phyloP scores from a whole-genome alignment of 2,113 vertebrate genomes.

The Pomatostomus ruficeps region DNA sequence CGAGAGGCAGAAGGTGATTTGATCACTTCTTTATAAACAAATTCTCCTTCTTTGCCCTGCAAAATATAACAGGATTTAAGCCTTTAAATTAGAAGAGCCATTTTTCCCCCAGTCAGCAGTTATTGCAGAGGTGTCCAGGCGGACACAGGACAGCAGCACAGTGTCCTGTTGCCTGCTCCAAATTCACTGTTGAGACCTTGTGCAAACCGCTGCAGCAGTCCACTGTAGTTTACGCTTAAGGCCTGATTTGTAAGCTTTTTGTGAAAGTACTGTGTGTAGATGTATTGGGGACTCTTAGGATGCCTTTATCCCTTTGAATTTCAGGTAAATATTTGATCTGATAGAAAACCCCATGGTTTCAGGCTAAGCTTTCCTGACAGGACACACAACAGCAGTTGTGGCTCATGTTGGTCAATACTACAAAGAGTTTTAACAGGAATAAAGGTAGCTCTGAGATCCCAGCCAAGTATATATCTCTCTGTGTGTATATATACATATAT shows the following conservation, averaged over 20 bases:
- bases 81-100: not conserved
- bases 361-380: not conserved
- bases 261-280: not conserved
- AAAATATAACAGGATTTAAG: constrained; percentile 30
- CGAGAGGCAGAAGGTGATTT: constrained; percentile 92
- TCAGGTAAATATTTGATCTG: not conserved
- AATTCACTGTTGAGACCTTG: not conserved
- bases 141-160: not conserved
- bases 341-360: not conserved
- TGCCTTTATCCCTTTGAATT: not conserved
- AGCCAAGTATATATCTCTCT: not conserved
- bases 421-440: not conserved
- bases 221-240: not conserved
- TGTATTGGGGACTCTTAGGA: not conserved
- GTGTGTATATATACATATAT: rapidly evolving
- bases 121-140: not conserved
- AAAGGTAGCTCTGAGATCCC: not conserved
- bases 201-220: not conserved
- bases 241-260: not conserved
- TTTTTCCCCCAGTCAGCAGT: not conserved
- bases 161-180: not conserved
- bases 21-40: constrained; percentile 90
- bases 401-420: not conserved
- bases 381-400: not conserved
- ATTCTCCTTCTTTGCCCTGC: constrained; percentile 88